A percentile compares a stretch with the other conserved stretches of the same genome.
Evolutionary conservation across 2,797 vertebrate genomes (phyloP).

Genomic region (Galaxias olidus): DNA sequence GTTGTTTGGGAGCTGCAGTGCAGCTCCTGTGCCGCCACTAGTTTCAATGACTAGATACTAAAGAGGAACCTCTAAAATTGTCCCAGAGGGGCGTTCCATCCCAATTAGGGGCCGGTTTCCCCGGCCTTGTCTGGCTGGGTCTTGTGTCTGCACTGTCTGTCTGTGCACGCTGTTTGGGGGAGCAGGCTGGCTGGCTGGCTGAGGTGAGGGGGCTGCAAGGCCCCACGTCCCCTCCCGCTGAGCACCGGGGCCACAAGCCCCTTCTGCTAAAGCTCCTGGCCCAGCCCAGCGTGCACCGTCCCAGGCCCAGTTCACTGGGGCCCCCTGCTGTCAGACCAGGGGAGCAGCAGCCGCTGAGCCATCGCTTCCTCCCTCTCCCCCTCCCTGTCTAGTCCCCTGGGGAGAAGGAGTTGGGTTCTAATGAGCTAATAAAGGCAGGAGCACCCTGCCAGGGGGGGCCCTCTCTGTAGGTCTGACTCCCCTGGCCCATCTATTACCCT

Average conservation of each 20-base stretch:
- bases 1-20: conserved; percentile 18
- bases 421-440: conserved; percentile 61
- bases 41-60: conserved; percentile 34
- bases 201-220: background rate
- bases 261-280: too few species aligned
- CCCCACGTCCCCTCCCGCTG: too few species aligned
- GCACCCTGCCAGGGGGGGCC: conserved; percentile 27
- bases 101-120: conserved; percentile 33
- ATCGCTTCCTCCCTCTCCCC: background rate
- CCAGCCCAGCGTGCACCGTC: background rate
- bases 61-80: conserved; percentile 26
- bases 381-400: conserved; percentile 17
- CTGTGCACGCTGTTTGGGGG: background rate
- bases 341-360: conserved; percentile 1
- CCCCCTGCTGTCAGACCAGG: conserved; percentile 65
- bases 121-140: conserved; percentile 16
- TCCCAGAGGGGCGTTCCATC: conserved; percentile 29
- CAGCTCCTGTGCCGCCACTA: conserved; percentile 12
- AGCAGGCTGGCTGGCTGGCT: background rate
- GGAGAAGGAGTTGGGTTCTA: conserved; percentile 55
- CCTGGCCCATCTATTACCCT: conserved; percentile 57
- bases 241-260: background rate
- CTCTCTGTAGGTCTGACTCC: conserved; percentile 42
- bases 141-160: conserved; percentile 7
- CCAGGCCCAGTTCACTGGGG: conserved; percentile 46